Evolutionary conservation across 2,113 vertebrate species (phyloP).

Genomic region (Xenopus borealis): DNA sequence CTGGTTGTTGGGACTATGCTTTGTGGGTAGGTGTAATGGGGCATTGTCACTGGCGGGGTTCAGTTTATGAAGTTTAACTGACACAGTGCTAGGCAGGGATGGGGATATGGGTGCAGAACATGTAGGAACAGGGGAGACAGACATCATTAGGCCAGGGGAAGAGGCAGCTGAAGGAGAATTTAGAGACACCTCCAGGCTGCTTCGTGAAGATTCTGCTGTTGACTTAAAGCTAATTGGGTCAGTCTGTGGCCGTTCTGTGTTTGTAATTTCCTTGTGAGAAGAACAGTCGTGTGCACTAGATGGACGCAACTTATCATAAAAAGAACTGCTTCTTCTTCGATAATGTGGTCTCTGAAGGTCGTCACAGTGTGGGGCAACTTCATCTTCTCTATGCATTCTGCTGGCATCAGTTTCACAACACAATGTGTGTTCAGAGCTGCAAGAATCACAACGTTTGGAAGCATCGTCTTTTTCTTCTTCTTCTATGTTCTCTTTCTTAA

Average conservation of each 20-base stretch:
- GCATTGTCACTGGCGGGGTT: conserved; percentile 60
- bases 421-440: conserved; percentile 50
- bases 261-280: conserved; percentile 60
- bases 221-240: conserved; percentile 87
- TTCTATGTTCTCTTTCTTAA: conserved; percentile 82
- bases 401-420: conserved; percentile 56
- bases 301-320: conserved; percentile 53
- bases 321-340: conserved; percentile 59
- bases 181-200: conserved; percentile 87
- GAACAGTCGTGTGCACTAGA: conserved; percentile 55
- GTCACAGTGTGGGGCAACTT: conserved; percentile 45
- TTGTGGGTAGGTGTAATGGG: conserved; percentile 64
- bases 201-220: conserved; percentile 76
- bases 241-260: conserved; percentile 58
- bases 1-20: conserved; percentile 83
- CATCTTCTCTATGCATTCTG: conserved; percentile 64
- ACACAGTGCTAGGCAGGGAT: conserved; percentile 62
- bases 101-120: conserved; percentile 89
- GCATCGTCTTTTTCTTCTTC: conserved; percentile 20
- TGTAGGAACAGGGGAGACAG: conserved; percentile 83
- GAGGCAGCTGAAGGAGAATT: conserved; percentile 87
- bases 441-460: conserved; percentile 46
- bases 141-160: conserved; percentile 84
- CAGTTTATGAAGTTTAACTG: conserved; percentile 59
- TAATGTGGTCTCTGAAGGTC: conserved; percentile 52